A percentile compares a stretch with the other conserved stretches of the same genome.
Evolutionary conservation across 1,140 invertebrate species (phyloP).

Genomic region (Diuraphis noxia): DNA sequence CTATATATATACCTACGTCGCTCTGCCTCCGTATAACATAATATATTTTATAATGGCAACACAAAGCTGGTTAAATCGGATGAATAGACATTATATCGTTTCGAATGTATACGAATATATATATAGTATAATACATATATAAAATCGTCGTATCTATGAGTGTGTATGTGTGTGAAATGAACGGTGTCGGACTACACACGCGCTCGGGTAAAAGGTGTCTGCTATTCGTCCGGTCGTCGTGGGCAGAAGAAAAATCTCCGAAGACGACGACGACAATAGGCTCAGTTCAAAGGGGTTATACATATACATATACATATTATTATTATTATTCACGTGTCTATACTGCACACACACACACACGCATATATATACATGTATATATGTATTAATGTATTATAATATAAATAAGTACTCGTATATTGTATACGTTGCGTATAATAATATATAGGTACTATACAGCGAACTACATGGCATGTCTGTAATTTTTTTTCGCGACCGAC

Average conservation of each 20-base stretch:
- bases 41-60: not conserved
- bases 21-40: not conserved
- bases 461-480: too few relatives aligned
- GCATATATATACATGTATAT: not conserved
- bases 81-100: constrained; percentile 42
- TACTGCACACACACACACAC: too few relatives aligned
- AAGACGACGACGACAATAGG: constrained; percentile 23
- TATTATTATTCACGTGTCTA: not conserved
- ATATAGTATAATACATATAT: not conserved
- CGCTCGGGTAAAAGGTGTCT: constrained; percentile 23
- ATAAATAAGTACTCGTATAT: not conserved
- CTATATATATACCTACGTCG: not conserved
- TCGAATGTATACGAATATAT: not conserved
- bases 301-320: not conserved
- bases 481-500: not conserved
- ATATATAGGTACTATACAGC: not conserved
- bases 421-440: not conserved
- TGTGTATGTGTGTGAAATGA: not conserved
- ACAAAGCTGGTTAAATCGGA: constrained; percentile 49
- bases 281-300: constrained; percentile 37
- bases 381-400: not conserved
- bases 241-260: constrained; percentile 18
- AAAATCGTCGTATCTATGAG: not conserved
- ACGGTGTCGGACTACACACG: constrained; percentile 10
- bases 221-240: constrained; percentile 10